Base-by-base conservation (phyloP, 2,888 invertebrate genomes). In the Zhengitettix transpicula region DNA sequence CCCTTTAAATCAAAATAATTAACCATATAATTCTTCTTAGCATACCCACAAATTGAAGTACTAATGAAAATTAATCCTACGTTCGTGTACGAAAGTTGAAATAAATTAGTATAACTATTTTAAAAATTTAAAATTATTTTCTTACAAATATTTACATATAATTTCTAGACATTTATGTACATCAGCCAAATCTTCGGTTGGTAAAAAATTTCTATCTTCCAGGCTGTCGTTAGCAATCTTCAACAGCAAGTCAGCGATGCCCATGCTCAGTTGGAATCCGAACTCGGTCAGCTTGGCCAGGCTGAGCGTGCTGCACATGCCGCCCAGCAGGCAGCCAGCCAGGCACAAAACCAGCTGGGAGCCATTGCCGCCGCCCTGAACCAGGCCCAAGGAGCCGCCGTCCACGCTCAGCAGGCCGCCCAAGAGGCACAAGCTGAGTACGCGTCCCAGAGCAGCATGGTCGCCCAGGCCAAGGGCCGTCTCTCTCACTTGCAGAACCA, bases 391-490 rank as follows among this genome's bases (percentile, higher is more conserved):
- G 82, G 84, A 0, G 84, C 87, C 0, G 81, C 83, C 0, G 85
- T 7, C 28, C 28, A 28, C 28, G 87, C 63, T 84, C 86, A 68
- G 84, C 87, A 0, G 81, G 83, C 87, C 0, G 81, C 87, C 0
- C 81, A 82, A 0, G 86, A 85, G 67, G 83, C 87, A 0, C 82
- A 85, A 0, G 85, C 85, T 52, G 87, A 88, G 71, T 72, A 85
- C 9, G 87, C 86, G 0, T 85, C 87, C 0, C 88, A 88, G 67
- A 85, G 85, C 42, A 81, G 85, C 52, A 87, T 87, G 87, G 83
- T 87, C 1, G 85, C 86, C 28, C 28, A 28, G 28, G 28, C 28
- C 28, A 28, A 28, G 28, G 28, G 28, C 28, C 28, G 28, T 28
- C 28, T 28, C 28, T 2, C 28, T 28, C 28, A 28, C 7, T 7